A percentile compares a stretch with the other conserved stretches of the same genome.
phyloP scores from a whole-genome alignment of 2,113 vertebrate species.

The Phrynosoma platyrhinos region DNA sequence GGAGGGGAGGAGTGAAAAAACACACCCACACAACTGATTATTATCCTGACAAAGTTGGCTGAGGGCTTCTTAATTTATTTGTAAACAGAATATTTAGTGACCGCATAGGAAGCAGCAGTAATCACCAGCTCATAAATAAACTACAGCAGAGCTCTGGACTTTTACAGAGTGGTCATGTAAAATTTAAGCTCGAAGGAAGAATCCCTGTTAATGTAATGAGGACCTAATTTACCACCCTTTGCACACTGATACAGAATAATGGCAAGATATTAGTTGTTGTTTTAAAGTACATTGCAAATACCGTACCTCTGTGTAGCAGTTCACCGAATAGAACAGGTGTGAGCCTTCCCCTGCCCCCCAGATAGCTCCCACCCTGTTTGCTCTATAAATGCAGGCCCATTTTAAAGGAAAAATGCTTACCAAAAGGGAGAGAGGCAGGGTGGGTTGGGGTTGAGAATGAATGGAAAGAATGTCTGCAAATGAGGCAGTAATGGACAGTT shows the following conservation, averaged over 20 bases:
- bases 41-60: conserved; percentile 87
- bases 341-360: conserved; percentile 73
- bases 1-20: neutral
- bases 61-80: conserved; percentile 92
- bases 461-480: conserved; percentile 80
- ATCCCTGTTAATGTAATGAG: conserved; percentile 97
- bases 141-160: conserved; percentile 88
- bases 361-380: conserved; percentile 64
- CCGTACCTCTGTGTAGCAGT: conserved; percentile 85
- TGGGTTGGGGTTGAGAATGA: conserved; percentile 35
- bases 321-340: conserved; percentile 94
- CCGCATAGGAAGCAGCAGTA: conserved; percentile 90
- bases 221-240: conserved; percentile 93
- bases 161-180: conserved; percentile 88
- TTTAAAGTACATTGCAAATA: conserved; percentile 84
- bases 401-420: conserved; percentile 81
- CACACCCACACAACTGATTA: conserved; percentile 70
- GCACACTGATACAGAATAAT: conserved; percentile 93
- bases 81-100: conserved; percentile 93
- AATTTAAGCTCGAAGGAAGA: conserved; percentile 94
- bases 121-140: conserved; percentile 96
- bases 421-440: conserved; percentile 38
- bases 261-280: conserved; percentile 86
- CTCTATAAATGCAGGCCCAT: conserved; percentile 81
- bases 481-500: conserved; percentile 88